These are phyloP conservation scores for Lepus europaeus DNA, from an alignment of 2,113 vertebrate species.

Conservation along the genomic window DNA sequence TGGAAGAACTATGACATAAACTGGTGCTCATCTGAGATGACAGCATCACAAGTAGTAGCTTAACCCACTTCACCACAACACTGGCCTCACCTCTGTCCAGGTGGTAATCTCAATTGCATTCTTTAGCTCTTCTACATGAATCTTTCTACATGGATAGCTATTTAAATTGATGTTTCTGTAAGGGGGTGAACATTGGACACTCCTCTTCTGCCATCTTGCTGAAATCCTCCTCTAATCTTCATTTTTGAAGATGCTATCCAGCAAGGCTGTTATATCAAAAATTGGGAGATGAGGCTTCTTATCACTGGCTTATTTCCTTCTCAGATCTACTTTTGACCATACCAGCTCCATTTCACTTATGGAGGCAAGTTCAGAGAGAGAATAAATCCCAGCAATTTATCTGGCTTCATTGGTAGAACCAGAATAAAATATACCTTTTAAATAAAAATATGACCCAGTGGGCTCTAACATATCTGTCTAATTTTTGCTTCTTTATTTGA, in stretches of 20 bases:
- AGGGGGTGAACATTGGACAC: neutral
- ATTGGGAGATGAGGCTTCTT: neutral
- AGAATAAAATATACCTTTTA: slow-evolving; percentile 25
- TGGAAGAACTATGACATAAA: no score
- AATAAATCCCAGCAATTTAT: neutral
- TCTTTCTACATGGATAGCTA: neutral
- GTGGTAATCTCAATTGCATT: neutral
- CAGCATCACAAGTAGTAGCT: no score
- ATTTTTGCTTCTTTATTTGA: neutral
- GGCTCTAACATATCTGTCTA: neutral
- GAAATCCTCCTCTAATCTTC: neutral
- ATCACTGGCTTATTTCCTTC: neutral
- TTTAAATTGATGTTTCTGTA: neutral
- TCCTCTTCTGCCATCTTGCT: neutral
- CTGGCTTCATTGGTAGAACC: neutral
- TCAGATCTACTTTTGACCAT: neutral
- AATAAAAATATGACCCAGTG: neutral
- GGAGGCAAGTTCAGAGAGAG: slow-evolving; percentile 19
- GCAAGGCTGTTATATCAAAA: neutral
- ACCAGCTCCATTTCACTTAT: neutral
- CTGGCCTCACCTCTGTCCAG: neutral
- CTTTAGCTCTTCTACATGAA: neutral
- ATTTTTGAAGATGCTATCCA: neutral
- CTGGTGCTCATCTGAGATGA: no score
- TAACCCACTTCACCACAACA: no score